These are phyloP conservation scores for Trachymyrmex septentrionalis DNA, from an alignment of 1,140 invertebrate species.

Conservation along the genomic window DNA sequence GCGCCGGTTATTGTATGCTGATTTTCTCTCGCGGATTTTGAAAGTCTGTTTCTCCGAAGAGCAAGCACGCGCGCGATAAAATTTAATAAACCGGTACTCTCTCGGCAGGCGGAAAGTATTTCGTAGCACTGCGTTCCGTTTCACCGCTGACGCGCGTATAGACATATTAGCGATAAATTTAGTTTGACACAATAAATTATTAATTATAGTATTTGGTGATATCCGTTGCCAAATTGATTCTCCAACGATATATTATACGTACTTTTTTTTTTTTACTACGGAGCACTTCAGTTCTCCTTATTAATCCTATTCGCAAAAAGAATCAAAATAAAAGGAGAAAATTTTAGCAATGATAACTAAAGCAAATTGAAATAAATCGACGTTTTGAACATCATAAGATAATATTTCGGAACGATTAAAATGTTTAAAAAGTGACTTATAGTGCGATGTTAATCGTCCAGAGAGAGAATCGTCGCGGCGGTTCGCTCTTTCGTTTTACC, in stretches of 20 bases:
- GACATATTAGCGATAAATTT: background rate
- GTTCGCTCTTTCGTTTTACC: constrained; percentile 18
- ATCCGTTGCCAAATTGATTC: background rate
- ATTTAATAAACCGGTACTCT: constrained; percentile 59
- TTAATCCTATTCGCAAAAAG: background rate
- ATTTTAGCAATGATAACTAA: background rate
- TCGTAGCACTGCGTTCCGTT: background rate
- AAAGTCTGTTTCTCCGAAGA: constrained; percentile 65
- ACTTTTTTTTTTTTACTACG: background rate
- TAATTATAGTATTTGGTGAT: constrained; percentile 15
- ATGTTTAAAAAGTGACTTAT: constrained; percentile 10
- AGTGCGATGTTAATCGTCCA: constrained; percentile 33
- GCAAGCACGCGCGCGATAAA: constrained; percentile 60
- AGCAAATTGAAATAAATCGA: background rate
- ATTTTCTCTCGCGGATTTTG: constrained; percentile 71
- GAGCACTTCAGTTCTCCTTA: background rate
- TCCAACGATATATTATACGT: background rate
- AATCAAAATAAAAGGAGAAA: background rate
- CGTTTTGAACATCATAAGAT: background rate
- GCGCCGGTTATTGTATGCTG: constrained; percentile 76
- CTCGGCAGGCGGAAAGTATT: constrained; percentile 1
- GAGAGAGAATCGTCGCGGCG: constrained; percentile 28
- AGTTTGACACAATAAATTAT: constrained; percentile 38
- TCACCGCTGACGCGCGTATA: background rate
- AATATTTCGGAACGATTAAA: background rate